Percentiles rank a stretch among this genome's conserved stretches.
Conservation (phyloP, 1,140 invertebrate species). For the Lepidostoma basale region DNA sequence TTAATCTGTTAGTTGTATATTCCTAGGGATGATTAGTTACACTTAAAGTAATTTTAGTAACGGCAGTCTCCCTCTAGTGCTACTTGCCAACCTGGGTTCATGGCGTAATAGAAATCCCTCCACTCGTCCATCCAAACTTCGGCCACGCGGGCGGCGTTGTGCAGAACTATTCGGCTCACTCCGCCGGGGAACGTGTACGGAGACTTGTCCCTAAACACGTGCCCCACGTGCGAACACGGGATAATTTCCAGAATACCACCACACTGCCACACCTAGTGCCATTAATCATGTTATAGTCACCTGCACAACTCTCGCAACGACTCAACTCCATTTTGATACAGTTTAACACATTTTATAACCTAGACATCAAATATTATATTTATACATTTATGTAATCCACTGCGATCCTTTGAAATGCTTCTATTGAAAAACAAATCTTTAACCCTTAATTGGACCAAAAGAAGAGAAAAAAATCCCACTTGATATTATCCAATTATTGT, state of each 20-base stretch:
- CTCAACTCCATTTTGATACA: not conserved
- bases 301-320: not conserved
- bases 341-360: too few species aligned
- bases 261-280: constrained; percentile 93
- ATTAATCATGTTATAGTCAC: constrained; percentile 19
- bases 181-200: constrained; percentile 99
- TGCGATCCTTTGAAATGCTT: too few species aligned
- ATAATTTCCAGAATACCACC: constrained; percentile 94
- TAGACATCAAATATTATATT: too few species aligned
- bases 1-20: too few species aligned
- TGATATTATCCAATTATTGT: too few species aligned
- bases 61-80: not conserved
- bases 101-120: constrained; percentile 98
- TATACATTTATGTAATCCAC: too few species aligned
- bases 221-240: constrained; percentile 95
- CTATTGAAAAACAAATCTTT: too few species aligned
- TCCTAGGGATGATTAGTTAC: too few species aligned
- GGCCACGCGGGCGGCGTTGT: constrained; percentile 94
- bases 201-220: constrained; percentile 98
- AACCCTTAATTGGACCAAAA: too few species aligned
- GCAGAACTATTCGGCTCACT: constrained; percentile 93
- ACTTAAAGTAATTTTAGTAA: too few species aligned
- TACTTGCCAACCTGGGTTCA: constrained; percentile 89
- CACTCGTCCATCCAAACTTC: constrained; percentile 99
- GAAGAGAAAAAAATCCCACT: too few species aligned